Evolutionary conservation across 2,888 invertebrate species (phyloP).

Genomic region (Thymelicus acteon): DNA sequence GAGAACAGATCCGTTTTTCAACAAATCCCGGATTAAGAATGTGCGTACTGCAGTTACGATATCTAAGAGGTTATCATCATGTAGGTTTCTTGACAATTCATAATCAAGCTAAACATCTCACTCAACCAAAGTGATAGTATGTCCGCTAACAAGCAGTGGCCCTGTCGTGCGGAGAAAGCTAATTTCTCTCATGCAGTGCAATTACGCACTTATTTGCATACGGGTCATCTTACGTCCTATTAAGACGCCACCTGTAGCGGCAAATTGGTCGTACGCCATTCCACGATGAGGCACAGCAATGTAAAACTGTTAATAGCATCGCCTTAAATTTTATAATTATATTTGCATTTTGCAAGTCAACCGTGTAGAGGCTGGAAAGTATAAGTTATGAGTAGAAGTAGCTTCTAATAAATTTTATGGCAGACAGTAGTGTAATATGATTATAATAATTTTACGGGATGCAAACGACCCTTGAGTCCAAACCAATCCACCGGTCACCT

Average conservation of each 20-base stretch:
- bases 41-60: no score
- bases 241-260: slow-evolving; percentile 24
- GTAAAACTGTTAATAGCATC: background rate
- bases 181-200: slow-evolving; percentile 33
- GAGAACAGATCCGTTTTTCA: no score
- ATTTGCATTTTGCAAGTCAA: background rate
- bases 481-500: no score
- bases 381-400: background rate
- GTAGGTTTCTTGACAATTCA: background rate
- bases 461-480: no score
- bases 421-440: background rate
- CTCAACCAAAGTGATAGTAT: background rate
- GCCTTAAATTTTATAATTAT: slow-evolving; percentile 1
- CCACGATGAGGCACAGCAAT: background rate
- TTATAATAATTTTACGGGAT: no score
- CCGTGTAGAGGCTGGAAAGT: background rate
- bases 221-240: slow-evolving; percentile 26
- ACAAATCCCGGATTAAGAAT: no score
- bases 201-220: slow-evolving; percentile 35
- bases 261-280: background rate
- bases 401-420: background rate
- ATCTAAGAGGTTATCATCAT: no score
- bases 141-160: slow-evolving; percentile 14
- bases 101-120: slow-evolving; percentile 14
- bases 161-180: slow-evolving; percentile 29